phyloP scores from a whole-genome alignment of 2,888 invertebrate genomes.

The Parelbella ahira region DNA sequence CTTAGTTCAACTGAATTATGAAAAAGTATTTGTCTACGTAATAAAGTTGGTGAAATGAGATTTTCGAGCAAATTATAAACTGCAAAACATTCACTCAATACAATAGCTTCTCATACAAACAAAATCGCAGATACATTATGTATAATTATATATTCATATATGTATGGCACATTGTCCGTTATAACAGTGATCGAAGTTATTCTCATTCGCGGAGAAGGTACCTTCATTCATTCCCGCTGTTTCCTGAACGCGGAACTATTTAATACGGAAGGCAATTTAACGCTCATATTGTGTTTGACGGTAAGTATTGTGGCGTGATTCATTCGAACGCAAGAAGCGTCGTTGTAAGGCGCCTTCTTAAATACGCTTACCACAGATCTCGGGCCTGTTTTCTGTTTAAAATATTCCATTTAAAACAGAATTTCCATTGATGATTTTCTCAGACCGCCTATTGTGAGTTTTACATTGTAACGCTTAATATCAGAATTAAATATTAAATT shows the following conservation, averaged over 20 bases:
- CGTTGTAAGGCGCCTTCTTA: slow-evolving; percentile 29
- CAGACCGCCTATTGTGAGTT: not conserved
- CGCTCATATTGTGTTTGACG: slow-evolving; percentile 35
- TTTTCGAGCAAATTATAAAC: no score
- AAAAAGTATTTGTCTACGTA: no score
- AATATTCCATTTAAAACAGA: not conserved
- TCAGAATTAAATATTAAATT: not conserved
- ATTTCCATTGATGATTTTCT: not conserved
- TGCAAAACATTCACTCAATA: no score
- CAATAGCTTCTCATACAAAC: no score
- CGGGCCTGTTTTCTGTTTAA: slow-evolving; percentile 8
- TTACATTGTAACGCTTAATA: not conserved
- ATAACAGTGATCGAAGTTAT: no score
- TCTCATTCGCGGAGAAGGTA: not conserved
- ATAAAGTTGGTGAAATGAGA: no score
- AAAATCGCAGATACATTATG: no score
- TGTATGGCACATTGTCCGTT: no score
- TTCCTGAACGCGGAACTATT: slow-evolving; percentile 8
- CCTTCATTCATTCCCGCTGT: slow-evolving; percentile 1
- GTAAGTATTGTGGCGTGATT: slow-evolving; percentile 31
- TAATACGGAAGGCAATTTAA: slow-evolving; percentile 37
- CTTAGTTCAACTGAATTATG: no score
- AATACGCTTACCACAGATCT: slow-evolving; percentile 8
- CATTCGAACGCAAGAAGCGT: not conserved
- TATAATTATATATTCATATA: no score